These are phyloP conservation scores for Heteromyza rotundicornis DNA, from an alignment of 2,888 invertebrate species.

Conservation along the genomic window DNA sequence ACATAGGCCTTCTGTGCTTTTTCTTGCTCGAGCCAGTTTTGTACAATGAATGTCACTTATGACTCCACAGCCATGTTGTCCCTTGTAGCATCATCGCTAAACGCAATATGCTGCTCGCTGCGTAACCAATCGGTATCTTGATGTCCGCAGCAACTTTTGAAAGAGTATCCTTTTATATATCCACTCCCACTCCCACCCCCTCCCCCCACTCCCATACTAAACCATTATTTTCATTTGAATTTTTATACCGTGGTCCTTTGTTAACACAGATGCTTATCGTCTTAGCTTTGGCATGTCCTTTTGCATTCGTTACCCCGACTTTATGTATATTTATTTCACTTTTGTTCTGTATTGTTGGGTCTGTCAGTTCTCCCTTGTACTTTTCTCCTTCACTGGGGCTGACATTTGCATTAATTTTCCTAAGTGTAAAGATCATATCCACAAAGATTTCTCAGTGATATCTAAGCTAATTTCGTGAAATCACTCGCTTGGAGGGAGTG, in stretches of 20 bases:
- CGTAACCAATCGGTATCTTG: background rate
- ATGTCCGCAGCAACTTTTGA: background rate
- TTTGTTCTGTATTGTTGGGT: background rate
- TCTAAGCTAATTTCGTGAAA: background rate
- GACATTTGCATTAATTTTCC: constrained; percentile 5
- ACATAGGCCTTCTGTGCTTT: too few species aligned
- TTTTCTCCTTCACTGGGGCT: background rate
- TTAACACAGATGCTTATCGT: background rate
- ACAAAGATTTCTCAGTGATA: background rate
- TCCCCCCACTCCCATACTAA: too few species aligned
- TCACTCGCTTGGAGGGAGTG: constrained; percentile 1
- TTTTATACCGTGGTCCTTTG: constrained; percentile 1
- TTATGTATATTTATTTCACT: background rate
- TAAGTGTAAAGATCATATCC: constrained; percentile 6
- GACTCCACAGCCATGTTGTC: background rate
- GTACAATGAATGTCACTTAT: too few species aligned
- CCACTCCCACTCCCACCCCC: too few species aligned
- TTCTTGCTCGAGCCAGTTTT: too few species aligned
- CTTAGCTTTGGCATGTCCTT: background rate
- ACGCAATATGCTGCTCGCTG: constrained; percentile 3
- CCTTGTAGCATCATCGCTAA: background rate
- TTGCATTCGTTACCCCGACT: background rate
- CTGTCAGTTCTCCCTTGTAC: background rate
- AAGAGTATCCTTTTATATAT: background rate
- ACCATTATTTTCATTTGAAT: too few species aligned